Conservation (phyloP, 30 jellyfish, hydroid and myxozoan genomes). For the Rhopilema esculentum region DNA sequence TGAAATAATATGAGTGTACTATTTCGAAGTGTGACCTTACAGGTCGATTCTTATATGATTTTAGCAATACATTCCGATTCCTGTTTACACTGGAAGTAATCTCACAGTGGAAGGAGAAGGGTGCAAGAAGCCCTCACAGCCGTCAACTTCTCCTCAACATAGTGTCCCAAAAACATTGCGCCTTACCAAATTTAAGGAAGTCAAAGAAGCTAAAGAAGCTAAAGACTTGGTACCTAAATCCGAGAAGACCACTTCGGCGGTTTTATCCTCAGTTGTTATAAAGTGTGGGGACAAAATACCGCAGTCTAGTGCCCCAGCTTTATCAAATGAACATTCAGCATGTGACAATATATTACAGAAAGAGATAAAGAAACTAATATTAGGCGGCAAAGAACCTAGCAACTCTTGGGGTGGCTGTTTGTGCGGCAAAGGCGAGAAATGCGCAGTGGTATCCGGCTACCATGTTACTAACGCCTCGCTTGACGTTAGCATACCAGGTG, state of each 20-base stretch:
- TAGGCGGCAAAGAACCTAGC: neutral
- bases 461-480: slow-evolving; percentile 69
- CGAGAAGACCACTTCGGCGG: neutral
- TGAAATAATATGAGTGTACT: too few species aligned
- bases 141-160: slow-evolving; percentile 33
- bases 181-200: slow-evolving; percentile 5
- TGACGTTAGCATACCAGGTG: slow-evolving; percentile 13
- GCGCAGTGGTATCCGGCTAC: slow-evolving; percentile 66
- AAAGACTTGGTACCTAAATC: neutral
- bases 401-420: slow-evolving; percentile 55
- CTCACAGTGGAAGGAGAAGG: slow-evolving; percentile 87
- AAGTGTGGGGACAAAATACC: neutral
- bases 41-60: neutral
- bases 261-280: neutral
- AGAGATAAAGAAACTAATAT: slow-evolving; percentile 27
- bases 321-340: slow-evolving; percentile 1
- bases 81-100: slow-evolving; percentile 87
- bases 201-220: slow-evolving; percentile 3
- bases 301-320: neutral
- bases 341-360: slow-evolving; percentile 11
- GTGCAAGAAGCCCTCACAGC: slow-evolving; percentile 46
- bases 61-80: slow-evolving; percentile 81
- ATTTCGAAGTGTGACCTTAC: neutral
- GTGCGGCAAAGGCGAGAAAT: slow-evolving; percentile 57
- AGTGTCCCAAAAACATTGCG: slow-evolving; percentile 8